Evolutionary conservation across 1,140 invertebrate genomes (phyloP).

Genomic region (Pseudomyrmex sp.): DNA sequence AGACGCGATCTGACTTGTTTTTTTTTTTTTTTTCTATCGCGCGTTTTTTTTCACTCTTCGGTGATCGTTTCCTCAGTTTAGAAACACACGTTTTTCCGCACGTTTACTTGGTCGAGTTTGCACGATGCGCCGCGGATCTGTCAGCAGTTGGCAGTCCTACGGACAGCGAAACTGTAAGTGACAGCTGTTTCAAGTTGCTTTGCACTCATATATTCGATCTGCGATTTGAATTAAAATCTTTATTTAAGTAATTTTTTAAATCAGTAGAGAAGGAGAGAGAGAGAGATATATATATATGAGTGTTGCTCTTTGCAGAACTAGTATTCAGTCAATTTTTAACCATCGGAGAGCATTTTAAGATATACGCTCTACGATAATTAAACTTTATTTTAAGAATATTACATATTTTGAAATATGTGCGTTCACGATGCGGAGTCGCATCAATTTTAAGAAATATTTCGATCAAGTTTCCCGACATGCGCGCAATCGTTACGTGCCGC

Average conservation of each 20-base stretch:
- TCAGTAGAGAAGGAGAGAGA: too few species aligned
- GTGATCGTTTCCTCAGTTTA: neutral
- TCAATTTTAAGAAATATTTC: neutral
- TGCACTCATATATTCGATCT: neutral
- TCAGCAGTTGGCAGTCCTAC: constrained; percentile 77
- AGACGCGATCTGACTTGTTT: neutral
- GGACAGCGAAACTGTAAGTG: constrained; percentile 80
- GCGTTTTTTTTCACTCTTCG: neutral
- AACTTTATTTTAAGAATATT: neutral
- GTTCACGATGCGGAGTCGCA: neutral
- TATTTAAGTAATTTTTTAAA: too few species aligned
- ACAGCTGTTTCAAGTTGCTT: constrained; percentile 8
- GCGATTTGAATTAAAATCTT: too few species aligned
- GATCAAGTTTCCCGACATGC: neutral
- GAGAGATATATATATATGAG: too few species aligned
- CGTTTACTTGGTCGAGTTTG: constrained; percentile 11
- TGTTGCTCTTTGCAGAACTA: too few species aligned
- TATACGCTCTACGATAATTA: too few species aligned
- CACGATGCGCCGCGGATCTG: constrained; percentile 79
- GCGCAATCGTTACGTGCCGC: neutral
- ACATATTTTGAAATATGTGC: neutral
- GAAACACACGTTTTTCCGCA: neutral
- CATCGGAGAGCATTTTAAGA: too few species aligned
- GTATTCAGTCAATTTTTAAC: too few species aligned
- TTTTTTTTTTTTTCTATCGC: neutral